Percentiles rank a stretch among this genome's conserved stretches.
phyloP scores from a whole-genome alignment of 2,797 vertebrate species.

The Muscicapa comitata region DNA sequence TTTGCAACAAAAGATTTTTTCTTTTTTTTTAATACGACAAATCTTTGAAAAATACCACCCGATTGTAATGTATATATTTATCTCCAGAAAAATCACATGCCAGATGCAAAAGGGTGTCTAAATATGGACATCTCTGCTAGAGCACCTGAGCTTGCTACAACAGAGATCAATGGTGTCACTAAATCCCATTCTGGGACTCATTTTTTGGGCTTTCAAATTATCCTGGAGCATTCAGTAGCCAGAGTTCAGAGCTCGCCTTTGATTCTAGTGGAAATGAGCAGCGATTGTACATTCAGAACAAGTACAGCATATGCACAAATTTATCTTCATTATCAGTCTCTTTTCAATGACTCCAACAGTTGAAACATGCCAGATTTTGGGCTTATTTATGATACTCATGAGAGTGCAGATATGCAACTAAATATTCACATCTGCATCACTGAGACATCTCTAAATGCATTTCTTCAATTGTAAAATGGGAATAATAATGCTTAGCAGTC shows the following conservation, averaged over 20 bases:
- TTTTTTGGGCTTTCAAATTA: slow-evolving; percentile 17
- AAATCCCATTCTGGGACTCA: neutral
- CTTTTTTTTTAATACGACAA: neutral
- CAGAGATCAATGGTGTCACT: neutral
- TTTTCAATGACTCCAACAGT: slow-evolving; percentile 19
- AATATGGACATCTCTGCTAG: neutral
- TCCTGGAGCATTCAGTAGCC: neutral
- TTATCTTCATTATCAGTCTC: slow-evolving; percentile 46
- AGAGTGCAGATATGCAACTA: slow-evolving; percentile 14
- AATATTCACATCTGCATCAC: neutral
- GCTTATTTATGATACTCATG: slow-evolving; percentile 17
- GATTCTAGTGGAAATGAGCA: neutral
- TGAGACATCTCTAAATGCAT: neutral
- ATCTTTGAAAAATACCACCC: neutral
- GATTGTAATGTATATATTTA: neutral
- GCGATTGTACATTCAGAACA: slow-evolving; percentile 18
- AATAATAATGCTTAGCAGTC: slow-evolving; percentile 18
- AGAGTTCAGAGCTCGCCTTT: neutral
- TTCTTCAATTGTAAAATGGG: slow-evolving; percentile 25
- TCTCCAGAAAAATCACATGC: neutral
- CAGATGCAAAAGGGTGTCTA: neutral
- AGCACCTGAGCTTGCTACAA: neutral
- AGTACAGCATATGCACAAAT: slow-evolving; percentile 12
- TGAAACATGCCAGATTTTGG: slow-evolving; percentile 1
- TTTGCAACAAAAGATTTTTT: neutral